Percentiles rank a stretch among this genome's conserved stretches.
phyloP scores from a whole-genome alignment of 2,113 vertebrate species.

The Percina caprodes region DNA sequence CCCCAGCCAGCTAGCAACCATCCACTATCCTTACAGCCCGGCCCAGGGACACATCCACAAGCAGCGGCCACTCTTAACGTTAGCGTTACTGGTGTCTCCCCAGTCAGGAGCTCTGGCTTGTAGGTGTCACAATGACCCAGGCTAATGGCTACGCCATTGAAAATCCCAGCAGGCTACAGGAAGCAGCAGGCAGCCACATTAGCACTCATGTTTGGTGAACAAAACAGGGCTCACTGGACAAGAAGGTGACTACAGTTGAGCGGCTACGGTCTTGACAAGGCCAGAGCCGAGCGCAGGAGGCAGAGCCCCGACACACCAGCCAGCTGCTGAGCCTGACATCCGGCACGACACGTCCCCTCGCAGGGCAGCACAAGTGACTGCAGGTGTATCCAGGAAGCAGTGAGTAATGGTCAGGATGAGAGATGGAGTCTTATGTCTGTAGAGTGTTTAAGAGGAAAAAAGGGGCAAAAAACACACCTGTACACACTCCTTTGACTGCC shows the following conservation, averaged over 20 bases:
- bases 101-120: constrained; percentile 1
- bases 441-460: background rate
- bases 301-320: constrained; percentile 21
- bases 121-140: background rate
- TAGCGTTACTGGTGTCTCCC: too few species aligned
- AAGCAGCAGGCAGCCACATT: constrained; percentile 36
- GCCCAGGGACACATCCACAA: too few species aligned
- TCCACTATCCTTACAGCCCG: too few species aligned
- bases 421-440: background rate
- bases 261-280: constrained; percentile 35
- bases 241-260: constrained; percentile 47
- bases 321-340: constrained; percentile 51
- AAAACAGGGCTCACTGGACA: constrained; percentile 29
- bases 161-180: constrained; percentile 23
- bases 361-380: constrained; percentile 47
- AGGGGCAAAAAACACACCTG: background rate
- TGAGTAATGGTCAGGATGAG: constrained; percentile 57
- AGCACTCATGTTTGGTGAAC: constrained; percentile 43
- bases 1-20: too few species aligned
- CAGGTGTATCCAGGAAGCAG: constrained; percentile 33
- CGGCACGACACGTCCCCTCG: constrained; percentile 3
- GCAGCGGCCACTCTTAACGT: too few species aligned
- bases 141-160: constrained; percentile 18
- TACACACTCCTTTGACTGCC: background rate
- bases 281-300: constrained; percentile 33